These are phyloP conservation scores for Rhagoletis pomonella DNA, from an alignment of 1,140 invertebrate genomes.

Conservation along the genomic window DNA sequence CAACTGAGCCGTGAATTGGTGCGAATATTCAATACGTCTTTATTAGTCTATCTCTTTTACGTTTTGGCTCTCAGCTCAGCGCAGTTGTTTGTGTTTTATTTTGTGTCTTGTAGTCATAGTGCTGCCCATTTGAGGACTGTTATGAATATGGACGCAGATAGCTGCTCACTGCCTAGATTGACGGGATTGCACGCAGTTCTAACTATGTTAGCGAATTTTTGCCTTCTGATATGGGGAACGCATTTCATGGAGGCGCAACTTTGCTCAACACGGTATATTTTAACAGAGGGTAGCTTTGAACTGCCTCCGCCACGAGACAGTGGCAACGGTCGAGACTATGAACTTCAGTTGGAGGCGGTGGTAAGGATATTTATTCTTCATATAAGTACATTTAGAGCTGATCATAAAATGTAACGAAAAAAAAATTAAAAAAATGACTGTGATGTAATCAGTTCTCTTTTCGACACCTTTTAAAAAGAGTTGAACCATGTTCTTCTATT, in stretches of 20 bases:
- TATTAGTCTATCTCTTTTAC: neutral
- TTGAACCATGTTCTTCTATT: too few species aligned
- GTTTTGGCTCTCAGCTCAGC: neutral
- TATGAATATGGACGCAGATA: neutral
- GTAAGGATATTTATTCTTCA: neutral
- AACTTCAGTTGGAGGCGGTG: neutral
- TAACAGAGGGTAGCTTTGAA: neutral
- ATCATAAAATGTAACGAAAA: too few species aligned
- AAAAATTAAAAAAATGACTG: too few species aligned
- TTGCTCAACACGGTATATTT: neutral
- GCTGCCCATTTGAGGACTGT: neutral
- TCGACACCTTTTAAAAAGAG: too few species aligned
- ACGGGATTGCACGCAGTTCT: neutral
- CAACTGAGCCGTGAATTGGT: neutral
- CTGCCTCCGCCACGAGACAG: neutral
- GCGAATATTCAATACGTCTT: neutral
- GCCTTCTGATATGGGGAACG: neutral
- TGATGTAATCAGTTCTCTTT: too few species aligned
- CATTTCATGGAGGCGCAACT: neutral
- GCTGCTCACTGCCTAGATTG: neutral
- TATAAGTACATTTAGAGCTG: too few species aligned
- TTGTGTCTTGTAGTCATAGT: constrained; percentile 20
- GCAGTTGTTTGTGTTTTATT: constrained; percentile 32
- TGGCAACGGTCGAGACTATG: neutral
- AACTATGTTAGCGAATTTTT: neutral